Evolutionary conservation across 2,888 invertebrate genomes (phyloP).

Genomic region (Nomada hirtipes): DNA sequence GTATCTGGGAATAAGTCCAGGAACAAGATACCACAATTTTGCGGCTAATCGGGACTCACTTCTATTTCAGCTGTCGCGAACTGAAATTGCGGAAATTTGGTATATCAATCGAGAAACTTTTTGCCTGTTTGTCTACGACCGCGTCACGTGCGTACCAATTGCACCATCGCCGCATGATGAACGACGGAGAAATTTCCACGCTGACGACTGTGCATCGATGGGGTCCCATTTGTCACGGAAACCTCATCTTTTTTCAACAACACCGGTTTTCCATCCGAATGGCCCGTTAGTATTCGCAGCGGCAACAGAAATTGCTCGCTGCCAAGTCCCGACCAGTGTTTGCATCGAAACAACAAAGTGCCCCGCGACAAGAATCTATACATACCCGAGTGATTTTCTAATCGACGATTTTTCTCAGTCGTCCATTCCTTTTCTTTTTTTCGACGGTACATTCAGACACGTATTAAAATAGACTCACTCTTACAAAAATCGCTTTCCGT

Average conservation of each 20-base stretch:
- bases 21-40: too few species aligned
- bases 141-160: constrained; percentile 55
- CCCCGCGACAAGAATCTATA: constrained; percentile 2
- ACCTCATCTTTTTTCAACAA: constrained; percentile 54
- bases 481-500: not conserved
- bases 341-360: constrained; percentile 16
- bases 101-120: constrained; percentile 32
- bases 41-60: not conserved
- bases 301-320: constrained; percentile 36
- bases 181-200: constrained; percentile 59
- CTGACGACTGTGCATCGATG: constrained; percentile 49
- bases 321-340: constrained; percentile 19
- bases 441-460: not conserved
- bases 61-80: not conserved
- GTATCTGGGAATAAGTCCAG: too few species aligned
- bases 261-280: constrained; percentile 40
- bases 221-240: constrained; percentile 49
- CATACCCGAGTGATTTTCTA: not conserved
- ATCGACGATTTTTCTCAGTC: not conserved
- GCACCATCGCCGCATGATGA: constrained; percentile 49
- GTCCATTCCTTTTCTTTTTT: not conserved
- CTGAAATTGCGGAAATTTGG: constrained; percentile 21
- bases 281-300: constrained; percentile 26
- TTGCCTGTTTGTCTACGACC: constrained; percentile 34
- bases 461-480: not conserved